phyloP scores from a whole-genome alignment of 2,797 vertebrate genomes.

The Basileuterus tristriatus region DNA sequence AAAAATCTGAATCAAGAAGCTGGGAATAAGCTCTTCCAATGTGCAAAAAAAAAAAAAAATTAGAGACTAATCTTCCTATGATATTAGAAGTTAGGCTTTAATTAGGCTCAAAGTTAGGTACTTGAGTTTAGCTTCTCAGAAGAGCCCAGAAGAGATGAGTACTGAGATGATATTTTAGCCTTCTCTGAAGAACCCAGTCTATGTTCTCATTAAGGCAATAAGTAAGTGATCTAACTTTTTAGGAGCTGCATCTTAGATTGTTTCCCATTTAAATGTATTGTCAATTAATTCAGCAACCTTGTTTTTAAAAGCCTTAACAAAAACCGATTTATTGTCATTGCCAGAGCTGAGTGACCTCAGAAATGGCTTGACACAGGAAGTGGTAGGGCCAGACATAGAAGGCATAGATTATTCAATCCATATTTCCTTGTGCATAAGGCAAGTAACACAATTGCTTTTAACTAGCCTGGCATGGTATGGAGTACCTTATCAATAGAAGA shows the following conservation, averaged over 20 bases:
- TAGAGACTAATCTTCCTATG: neutral
- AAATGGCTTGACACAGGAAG: neutral
- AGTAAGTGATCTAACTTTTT: neutral
- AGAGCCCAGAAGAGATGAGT: neutral
- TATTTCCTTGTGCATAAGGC: neutral
- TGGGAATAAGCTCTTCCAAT: neutral
- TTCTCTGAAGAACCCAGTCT: neutral
- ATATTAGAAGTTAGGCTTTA: neutral
- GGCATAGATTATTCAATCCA: neutral
- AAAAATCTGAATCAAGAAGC: neutral
- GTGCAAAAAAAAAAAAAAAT: neutral
- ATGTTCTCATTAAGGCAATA: neutral
- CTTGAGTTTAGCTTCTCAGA: neutral
- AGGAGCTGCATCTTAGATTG: neutral
- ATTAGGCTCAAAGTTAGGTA: neutral
- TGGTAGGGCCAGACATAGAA: neutral
- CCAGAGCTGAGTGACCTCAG: neutral
- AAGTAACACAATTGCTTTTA: neutral
- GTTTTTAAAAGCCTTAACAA: neutral
- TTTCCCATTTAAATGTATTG: neutral
- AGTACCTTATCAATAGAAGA: neutral
- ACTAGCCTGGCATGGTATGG: neutral
- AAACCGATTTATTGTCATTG: neutral
- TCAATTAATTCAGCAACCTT: neutral
- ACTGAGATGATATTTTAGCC: neutral